These are phyloP conservation scores for Trachymyrmex cornetzi DNA, from an alignment of 1,140 invertebrate species.

Conservation along the genomic window DNA sequence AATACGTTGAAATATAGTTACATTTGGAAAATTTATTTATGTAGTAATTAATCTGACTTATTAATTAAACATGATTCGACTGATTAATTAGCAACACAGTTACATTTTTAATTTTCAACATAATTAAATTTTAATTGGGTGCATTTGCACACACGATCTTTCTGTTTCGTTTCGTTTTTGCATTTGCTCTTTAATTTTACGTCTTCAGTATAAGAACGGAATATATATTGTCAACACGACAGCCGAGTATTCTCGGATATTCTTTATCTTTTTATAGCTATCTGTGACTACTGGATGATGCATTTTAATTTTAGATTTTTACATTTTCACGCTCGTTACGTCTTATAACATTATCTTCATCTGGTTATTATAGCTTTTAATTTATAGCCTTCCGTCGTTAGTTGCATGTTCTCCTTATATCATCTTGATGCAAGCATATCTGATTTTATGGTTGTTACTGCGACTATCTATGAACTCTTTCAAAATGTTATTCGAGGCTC, in stretches of 20 bases:
- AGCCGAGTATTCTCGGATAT: not conserved
- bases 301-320: conserved; percentile 19
- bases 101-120: not conserved
- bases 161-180: not conserved
- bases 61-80: not conserved
- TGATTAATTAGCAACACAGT: not conserved
- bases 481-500: conserved; percentile 11
- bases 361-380: conserved; percentile 17
- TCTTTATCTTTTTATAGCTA: not conserved
- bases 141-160: not conserved
- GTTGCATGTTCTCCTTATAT: conserved; percentile 12
- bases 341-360: not conserved
- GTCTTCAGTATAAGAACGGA: not conserved
- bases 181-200: not conserved
- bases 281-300: not conserved
- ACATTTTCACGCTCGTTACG: not conserved
- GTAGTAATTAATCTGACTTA: not conserved
- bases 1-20: conserved; percentile 2
- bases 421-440: conserved; percentile 34
- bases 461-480: conserved; percentile 31
- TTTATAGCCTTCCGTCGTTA: not conserved
- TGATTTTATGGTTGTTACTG: conserved; percentile 42
- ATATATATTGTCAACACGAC: not conserved
- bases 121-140: not conserved
- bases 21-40: not conserved